A percentile compares a stretch with the other conserved stretches of the same genome.
phyloP scores from a whole-genome alignment of 2,888 invertebrate genomes.

The Neoascia interrupta region DNA sequence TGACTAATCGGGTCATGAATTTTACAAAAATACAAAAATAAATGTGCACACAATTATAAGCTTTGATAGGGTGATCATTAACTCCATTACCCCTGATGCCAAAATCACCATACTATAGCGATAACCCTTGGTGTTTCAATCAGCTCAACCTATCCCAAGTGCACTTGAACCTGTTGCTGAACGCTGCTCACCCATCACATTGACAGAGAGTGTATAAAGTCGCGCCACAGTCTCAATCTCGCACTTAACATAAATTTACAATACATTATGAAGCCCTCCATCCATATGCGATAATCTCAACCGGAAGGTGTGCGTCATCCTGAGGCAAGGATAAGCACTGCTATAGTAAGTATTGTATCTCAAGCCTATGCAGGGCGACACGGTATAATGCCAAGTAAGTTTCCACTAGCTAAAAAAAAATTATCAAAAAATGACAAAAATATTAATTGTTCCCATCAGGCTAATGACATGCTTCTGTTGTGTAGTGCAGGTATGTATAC shows the following conservation, averaged over 20 bases:
- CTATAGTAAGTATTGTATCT: not conserved
- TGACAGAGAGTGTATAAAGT: constrained; percentile 46
- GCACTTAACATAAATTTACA: constrained; percentile 59
- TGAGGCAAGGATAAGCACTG: constrained; percentile 21
- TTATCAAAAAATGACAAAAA: constrained; percentile 47
- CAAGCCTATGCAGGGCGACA: not conserved
- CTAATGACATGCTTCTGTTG: constrained; percentile 44
- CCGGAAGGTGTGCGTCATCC: constrained; percentile 53
- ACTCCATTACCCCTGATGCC: constrained; percentile 29
- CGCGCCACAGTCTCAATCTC: constrained; percentile 43
- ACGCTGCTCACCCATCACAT: constrained; percentile 39
- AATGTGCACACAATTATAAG: no score
- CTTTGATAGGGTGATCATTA: constrained; percentile 36
- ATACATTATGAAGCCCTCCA: constrained; percentile 49
- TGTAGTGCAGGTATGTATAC: no score
- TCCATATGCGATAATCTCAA: constrained; percentile 46
- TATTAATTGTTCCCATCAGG: constrained; percentile 66
- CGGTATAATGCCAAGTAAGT: not conserved
- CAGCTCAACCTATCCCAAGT: constrained; percentile 45
- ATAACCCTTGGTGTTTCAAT: constrained; percentile 35
- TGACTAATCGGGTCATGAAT: no score
- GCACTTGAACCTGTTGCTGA: constrained; percentile 63
- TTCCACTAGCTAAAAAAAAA: no score
- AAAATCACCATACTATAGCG: constrained; percentile 17
- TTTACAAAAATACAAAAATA: no score